These are phyloP conservation scores for Drosophila tropicalis DNA, from an alignment of 1,140 invertebrate species.

Conservation along the genomic window DNA sequence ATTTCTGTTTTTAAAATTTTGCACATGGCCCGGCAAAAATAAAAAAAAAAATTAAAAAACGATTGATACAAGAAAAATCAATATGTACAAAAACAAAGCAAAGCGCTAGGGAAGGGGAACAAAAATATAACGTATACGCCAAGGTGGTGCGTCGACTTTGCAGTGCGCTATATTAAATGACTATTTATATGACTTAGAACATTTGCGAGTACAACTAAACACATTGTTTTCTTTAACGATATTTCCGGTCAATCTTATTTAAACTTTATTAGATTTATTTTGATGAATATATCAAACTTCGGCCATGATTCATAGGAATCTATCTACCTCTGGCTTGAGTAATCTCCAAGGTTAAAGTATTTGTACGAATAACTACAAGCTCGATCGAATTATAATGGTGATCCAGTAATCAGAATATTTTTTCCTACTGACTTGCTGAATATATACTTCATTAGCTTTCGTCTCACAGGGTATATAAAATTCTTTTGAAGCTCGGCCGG, in stretches of 20 bases:
- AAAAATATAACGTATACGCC: slow-evolving; percentile 13
- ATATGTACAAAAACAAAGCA: slow-evolving; percentile 45
- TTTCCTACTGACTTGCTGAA: neutral
- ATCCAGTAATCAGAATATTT: neutral
- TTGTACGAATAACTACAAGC: neutral
- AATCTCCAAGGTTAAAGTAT: neutral
- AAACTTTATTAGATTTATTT: too few relatives aligned
- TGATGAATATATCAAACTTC: too few relatives aligned
- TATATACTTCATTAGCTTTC: neutral
- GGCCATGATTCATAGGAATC: neutral
- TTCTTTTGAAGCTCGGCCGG: slow-evolving; percentile 42
- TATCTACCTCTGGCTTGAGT: neutral
- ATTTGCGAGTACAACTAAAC: too few relatives aligned
- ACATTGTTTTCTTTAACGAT: too few relatives aligned
- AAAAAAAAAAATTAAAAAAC: slow-evolving; percentile 44
- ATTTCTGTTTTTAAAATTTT: slow-evolving; percentile 36
- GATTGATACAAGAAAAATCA: slow-evolving; percentile 40
- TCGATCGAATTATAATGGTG: neutral
- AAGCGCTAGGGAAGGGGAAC: slow-evolving; percentile 4
- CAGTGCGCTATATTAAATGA: slow-evolving; percentile 26
- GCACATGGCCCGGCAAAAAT: slow-evolving; percentile 66
- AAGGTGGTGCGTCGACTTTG: slow-evolving; percentile 29
- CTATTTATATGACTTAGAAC: slow-evolving; percentile 15
- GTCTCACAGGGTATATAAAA: neutral
- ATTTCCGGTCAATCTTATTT: too few relatives aligned